Conservation (phyloP, 2,113 vertebrate species). For the Myocastor coypus region DNA sequence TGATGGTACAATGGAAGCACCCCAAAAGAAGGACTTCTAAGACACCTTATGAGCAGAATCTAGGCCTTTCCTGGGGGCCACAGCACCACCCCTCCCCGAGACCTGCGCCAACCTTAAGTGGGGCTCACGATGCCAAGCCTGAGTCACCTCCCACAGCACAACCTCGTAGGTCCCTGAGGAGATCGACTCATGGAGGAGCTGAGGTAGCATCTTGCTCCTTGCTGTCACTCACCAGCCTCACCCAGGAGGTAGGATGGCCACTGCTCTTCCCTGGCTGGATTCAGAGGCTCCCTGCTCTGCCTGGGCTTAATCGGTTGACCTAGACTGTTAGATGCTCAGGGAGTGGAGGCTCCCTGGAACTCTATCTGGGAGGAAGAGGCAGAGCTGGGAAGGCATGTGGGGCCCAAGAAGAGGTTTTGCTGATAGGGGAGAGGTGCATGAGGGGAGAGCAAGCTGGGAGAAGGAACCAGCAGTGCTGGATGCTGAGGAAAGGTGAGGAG, state of each 20-base stretch:
- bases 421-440: background rate
- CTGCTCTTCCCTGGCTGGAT: background rate
- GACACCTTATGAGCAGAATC: background rate
- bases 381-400: background rate
- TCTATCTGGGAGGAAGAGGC: background rate
- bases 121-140: background rate
- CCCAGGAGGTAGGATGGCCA: background rate
- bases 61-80: constrained; percentile 7
- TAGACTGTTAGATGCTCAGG: background rate
- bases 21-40: background rate
- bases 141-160: background rate
- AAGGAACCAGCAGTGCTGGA: no score
- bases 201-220: background rate
- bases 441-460: background rate
- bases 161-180: background rate
- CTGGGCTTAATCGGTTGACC: background rate
- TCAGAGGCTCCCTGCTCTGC: background rate
- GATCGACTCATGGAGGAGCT: background rate
- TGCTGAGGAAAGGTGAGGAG: no score
- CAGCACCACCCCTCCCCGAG: rapidly evolving
- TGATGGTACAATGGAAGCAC: background rate
- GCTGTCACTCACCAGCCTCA: background rate
- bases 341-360: background rate
- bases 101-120: background rate
- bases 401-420: background rate